Evolutionary conservation across 2,888 invertebrate species (phyloP).

Genomic region (Nysson spinosus): DNA sequence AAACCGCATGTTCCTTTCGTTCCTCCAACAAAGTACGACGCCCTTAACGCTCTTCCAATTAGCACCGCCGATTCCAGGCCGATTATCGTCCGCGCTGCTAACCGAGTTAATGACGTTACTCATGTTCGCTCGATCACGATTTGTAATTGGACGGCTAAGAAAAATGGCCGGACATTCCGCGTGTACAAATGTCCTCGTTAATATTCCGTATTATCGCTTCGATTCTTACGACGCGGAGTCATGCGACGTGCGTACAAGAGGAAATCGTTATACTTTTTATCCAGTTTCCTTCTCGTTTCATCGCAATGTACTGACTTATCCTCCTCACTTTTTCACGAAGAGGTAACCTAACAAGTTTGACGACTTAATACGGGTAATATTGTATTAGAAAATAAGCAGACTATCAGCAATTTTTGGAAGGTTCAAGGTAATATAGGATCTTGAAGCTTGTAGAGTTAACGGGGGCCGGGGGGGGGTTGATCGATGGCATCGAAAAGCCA

Average conservation of each 20-base stretch:
- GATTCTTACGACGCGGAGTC: not conserved
- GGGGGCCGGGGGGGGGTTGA: constrained; percentile 53
- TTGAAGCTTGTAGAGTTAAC: constrained; percentile 46
- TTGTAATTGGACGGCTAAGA: constrained; percentile 8
- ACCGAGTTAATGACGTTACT: constrained; percentile 4
- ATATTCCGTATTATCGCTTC: not conserved
- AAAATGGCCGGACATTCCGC: too few species aligned
- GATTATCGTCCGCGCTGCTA: constrained; percentile 16
- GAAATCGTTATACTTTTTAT: too few species aligned
- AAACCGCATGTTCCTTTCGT: not conserved
- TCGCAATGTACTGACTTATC: too few species aligned
- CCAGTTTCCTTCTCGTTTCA: too few species aligned
- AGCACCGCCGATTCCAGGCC: not conserved
- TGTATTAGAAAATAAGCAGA: too few species aligned
- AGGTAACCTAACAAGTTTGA: too few species aligned
- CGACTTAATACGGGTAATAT: too few species aligned
- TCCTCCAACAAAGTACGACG: constrained; percentile 4
- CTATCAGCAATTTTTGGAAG: too few species aligned
- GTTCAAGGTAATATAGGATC: too few species aligned
- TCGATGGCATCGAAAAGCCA: constrained; percentile 58
- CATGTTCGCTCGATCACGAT: not conserved
- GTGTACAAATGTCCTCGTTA: not conserved
- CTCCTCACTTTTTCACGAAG: too few species aligned
- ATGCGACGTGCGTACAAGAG: not conserved
- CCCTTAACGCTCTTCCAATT: constrained; percentile 17